Conservation (phyloP, 1,140 invertebrate genomes). For the Steinernema khuongi region DNA sequence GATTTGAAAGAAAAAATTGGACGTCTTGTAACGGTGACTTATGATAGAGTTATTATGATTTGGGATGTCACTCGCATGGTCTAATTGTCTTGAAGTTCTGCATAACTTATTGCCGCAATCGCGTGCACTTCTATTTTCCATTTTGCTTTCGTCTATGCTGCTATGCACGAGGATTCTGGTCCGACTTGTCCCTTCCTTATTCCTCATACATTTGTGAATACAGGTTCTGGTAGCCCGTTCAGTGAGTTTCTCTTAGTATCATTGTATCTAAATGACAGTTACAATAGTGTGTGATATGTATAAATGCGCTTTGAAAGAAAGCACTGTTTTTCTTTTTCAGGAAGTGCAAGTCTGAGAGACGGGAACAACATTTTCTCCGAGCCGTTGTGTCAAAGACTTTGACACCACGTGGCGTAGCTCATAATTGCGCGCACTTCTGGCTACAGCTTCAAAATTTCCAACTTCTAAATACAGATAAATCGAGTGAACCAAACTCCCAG, state of each 20-base stretch:
- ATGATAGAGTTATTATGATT: conserved; percentile 87
- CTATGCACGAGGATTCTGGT: not conserved
- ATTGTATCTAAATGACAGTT: not conserved
- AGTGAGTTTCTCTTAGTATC: not conserved
- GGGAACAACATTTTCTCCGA: no score
- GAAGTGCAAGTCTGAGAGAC: no score
- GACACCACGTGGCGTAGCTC: no score
- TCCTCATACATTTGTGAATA: not conserved
- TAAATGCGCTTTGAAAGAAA: no score
- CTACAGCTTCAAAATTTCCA: no score
- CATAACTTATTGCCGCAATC: not conserved
- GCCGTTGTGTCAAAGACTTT: no score
- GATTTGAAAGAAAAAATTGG: conserved; percentile 78
- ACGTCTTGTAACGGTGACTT: conserved; percentile 81
- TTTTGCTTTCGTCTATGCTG: not conserved
- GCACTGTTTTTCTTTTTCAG: no score
- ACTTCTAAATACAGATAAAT: no score
- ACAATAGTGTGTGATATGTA: not conserved
- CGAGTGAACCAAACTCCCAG: no score
- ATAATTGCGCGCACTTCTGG: no score
- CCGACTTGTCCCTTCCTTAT: not conserved
- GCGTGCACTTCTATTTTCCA: not conserved
- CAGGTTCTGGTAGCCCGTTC: conserved; percentile 30
- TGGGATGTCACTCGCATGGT: conserved; percentile 50
- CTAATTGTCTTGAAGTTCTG: conserved; percentile 20